Percentiles rank a stretch among this genome's conserved stretches.
phyloP scores from a whole-genome alignment of 2,888 invertebrate genomes.

The Ecliptopera silaceata region DNA sequence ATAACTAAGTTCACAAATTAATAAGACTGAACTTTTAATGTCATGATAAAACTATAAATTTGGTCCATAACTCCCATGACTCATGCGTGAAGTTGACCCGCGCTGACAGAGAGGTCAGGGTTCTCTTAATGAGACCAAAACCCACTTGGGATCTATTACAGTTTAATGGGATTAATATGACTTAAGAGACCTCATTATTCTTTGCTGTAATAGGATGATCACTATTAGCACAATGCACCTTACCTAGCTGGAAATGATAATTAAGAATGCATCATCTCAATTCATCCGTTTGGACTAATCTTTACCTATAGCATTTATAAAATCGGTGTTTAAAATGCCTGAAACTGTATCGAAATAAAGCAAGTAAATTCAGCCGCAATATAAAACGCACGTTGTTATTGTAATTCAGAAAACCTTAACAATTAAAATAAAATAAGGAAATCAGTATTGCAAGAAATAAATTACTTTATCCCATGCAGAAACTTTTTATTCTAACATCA shows the following conservation, averaged over 20 bases:
- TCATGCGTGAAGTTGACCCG: constrained; percentile 24
- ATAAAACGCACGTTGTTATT: too few species aligned
- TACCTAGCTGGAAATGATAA: not conserved
- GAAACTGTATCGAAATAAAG: too few species aligned
- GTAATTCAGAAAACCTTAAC: too few species aligned
- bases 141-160: constrained; percentile 35
- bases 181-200: constrained; percentile 3
- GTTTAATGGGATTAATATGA: constrained; percentile 33
- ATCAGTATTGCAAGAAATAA: not conserved
- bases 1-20: too few species aligned
- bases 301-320: too few species aligned
- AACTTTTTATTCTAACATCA: not conserved
- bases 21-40: too few species aligned
- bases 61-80: not conserved
- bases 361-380: too few species aligned
- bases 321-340: too few species aligned
- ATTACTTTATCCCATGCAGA: not conserved
- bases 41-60: too few species aligned
- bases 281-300: too few species aligned
- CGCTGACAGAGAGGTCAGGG: constrained; percentile 29
- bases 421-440: not conserved
- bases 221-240: not conserved
- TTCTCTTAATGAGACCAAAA: constrained; percentile 27
- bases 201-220: constrained; percentile 1
- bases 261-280: not conserved